Evolutionary conservation across 1,140 invertebrate species (phyloP).

Genomic region (Cardiocondyla obscurior): DNA sequence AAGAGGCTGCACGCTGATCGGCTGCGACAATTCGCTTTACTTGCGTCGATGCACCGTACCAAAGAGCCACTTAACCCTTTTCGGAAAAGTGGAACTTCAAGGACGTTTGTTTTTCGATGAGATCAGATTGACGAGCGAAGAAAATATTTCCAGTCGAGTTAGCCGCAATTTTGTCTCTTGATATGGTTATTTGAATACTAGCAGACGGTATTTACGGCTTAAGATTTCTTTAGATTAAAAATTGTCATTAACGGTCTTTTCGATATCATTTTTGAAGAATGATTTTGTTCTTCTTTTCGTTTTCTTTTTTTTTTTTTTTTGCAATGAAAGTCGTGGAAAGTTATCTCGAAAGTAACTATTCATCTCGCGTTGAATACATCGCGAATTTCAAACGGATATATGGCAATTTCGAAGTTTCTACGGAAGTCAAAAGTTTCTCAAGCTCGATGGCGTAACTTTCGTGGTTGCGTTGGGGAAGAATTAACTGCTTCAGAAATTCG

Average conservation of each 20-base stretch:
- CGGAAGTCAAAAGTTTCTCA: not conserved
- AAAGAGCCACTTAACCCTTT: conserved; percentile 70
- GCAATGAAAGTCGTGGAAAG: conserved; percentile 8
- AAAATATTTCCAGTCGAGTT: not conserved
- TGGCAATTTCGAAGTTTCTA: conserved; percentile 25
- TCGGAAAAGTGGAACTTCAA: conserved; percentile 25
- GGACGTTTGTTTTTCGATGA: conserved; percentile 30
- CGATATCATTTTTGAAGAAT: not conserved
- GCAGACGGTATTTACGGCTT: not conserved
- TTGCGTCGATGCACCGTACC: conserved; percentile 51
- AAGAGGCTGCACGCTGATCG: conserved; percentile 57
- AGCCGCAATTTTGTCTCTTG: not conserved
- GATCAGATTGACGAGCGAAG: not conserved
- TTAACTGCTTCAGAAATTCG: conserved; percentile 29
- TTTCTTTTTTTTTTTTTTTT: not conserved
- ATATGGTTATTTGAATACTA: not conserved
- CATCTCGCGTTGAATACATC: conserved; percentile 5
- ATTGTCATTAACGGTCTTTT: not conserved
- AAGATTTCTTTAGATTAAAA: not conserved
- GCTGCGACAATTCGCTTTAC: conserved; percentile 53
- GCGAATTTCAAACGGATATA: not conserved
- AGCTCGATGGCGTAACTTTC: conserved; percentile 19
- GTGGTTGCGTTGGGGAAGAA: not conserved
- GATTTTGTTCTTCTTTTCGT: not conserved
- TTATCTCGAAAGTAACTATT: conserved; percentile 22